A percentile compares a stretch with the other conserved stretches of the same genome.
These are phyloP conservation scores for Diarsia rubi DNA, from an alignment of 2,888 invertebrate genomes.

Conservation along the genomic window DNA sequence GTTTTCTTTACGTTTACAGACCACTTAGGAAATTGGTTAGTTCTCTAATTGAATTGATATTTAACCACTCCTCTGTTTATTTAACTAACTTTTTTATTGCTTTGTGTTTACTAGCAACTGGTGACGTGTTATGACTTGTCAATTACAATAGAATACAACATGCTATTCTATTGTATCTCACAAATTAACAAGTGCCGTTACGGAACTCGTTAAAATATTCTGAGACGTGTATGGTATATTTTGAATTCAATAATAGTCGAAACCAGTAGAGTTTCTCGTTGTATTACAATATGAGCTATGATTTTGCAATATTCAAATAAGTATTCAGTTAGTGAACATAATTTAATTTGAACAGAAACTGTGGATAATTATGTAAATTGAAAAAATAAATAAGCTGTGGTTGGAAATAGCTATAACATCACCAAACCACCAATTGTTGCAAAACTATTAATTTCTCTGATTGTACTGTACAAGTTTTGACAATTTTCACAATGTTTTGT, in stretches of 20 bases:
- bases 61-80: slow-evolving; percentile 42
- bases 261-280: not conserved
- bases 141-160: slow-evolving; percentile 20
- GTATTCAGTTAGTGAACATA: not conserved
- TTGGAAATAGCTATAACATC: not conserved
- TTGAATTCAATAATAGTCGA: not conserved
- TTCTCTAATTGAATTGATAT: slow-evolving; percentile 60
- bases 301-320: not conserved
- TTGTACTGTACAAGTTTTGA: too few relatives aligned
- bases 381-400: not conserved
- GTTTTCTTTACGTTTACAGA: slow-evolving; percentile 39
- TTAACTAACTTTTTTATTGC: slow-evolving; percentile 25
- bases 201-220: not conserved
- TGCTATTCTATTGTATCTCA: not conserved
- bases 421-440: not conserved
- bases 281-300: not conserved
- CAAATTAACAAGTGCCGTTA: slow-evolving; percentile 12
- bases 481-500: not conserved
- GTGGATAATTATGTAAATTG: too few relatives aligned
- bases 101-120: not conserved
- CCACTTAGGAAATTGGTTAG: slow-evolving; percentile 62
- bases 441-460: not conserved
- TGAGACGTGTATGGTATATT: slow-evolving; percentile 21
- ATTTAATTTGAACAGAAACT: not conserved
- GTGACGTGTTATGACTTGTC: not conserved